A percentile compares a stretch with the other conserved stretches of the same genome.
These are phyloP conservation scores for Hecatera dysodea DNA, from an alignment of 2,888 invertebrate genomes.

Conservation along the genomic window DNA sequence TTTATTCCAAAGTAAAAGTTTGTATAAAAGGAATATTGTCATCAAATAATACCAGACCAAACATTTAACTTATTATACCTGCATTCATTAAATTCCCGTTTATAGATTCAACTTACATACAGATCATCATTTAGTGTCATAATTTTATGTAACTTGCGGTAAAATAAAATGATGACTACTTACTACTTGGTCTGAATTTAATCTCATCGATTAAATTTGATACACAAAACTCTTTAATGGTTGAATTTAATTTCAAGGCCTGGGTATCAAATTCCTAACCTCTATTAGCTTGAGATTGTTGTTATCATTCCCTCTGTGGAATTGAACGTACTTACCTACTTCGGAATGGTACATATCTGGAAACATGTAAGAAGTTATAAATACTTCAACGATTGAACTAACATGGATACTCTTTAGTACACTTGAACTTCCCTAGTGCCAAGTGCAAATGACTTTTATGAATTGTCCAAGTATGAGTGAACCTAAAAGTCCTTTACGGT, in stretches of 20 bases:
- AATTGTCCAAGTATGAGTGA: neutral
- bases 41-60: too few relatives aligned
- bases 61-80: too few relatives aligned
- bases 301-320: neutral
- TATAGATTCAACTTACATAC: too few relatives aligned
- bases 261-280: neutral
- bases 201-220: too few relatives aligned
- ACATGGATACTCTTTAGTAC: slow-evolving; percentile 10
- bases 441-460: slow-evolving; percentile 21
- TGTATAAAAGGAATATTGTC: too few relatives aligned
- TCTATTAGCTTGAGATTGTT: neutral
- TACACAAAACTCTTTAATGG: too few relatives aligned
- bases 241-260: too few relatives aligned
- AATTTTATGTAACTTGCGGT: too few relatives aligned
- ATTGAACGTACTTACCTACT: neutral
- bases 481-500: neutral
- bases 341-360: neutral
- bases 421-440: slow-evolving; percentile 12
- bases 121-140: too few relatives aligned
- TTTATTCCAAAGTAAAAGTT: neutral
- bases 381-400: slow-evolving; percentile 11
- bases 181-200: too few relatives aligned
- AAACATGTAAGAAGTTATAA: neutral
- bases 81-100: too few relatives aligned
- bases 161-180: too few relatives aligned